Evolutionary conservation across 1,140 invertebrate genomes (phyloP).

Genomic region (Acromyrmex echinatior): DNA sequence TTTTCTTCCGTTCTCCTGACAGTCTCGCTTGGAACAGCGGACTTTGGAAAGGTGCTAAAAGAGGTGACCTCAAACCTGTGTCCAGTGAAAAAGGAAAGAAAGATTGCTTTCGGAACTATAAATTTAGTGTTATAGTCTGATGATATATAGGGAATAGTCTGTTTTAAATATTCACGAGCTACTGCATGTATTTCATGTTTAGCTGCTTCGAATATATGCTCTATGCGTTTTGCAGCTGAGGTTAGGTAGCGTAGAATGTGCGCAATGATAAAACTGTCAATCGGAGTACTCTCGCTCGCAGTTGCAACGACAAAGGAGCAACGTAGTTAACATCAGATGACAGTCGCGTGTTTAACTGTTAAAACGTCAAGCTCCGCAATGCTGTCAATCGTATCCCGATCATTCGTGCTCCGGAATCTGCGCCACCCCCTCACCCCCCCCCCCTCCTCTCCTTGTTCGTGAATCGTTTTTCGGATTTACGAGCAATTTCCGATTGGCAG

Average conservation of each 20-base stretch:
- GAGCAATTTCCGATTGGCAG: conserved; percentile 22
- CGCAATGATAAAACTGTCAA: conserved; percentile 16
- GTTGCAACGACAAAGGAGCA: background rate
- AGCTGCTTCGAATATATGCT: background rate
- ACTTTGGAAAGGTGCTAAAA: background rate
- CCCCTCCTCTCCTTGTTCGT: too few relatives aligned
- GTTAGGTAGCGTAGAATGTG: background rate
- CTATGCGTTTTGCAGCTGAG: background rate
- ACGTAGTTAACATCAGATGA: background rate
- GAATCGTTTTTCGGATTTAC: conserved; percentile 1
- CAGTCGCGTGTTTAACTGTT: background rate
- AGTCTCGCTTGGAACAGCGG: background rate
- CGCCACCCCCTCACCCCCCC: too few relatives aligned
- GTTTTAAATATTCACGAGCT: background rate
- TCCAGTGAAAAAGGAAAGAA: background rate
- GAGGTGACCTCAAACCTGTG: background rate
- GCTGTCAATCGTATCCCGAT: background rate
- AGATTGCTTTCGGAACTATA: too few relatives aligned
- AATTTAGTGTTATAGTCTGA: background rate
- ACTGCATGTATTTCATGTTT: background rate
- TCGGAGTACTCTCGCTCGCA: background rate
- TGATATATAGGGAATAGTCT: background rate
- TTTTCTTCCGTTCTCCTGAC: too few relatives aligned
- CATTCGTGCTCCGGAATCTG: background rate
- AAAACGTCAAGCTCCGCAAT: background rate